Evolutionary conservation across 2,113 vertebrate genomes (phyloP), one percentile per base, ranked within the genome.

Genomic region (Pantherophis guttatus): DNA sequence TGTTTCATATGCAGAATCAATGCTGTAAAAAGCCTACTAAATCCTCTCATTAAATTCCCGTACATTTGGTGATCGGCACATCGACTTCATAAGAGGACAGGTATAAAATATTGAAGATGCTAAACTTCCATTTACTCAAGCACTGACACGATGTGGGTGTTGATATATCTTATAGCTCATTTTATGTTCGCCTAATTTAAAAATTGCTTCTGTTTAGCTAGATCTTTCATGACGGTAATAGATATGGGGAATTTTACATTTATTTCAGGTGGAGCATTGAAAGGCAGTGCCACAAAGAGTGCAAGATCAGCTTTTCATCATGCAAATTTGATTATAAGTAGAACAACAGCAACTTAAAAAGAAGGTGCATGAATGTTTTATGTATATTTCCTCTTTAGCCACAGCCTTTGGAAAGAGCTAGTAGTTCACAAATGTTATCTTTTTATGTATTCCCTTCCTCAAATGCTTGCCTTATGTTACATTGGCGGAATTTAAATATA

Each of bases 121-220:
- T 95, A 92, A 91, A 33, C 75, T 93, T 85, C 85, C 9, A 5
- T 96, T 97, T 96, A 91, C 94, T 93, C 54, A 94, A 95, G 92
- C 93, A 21, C 92, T 97, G 95, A 95, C 89, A 96, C 94, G 94
- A 87, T 96, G 15, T 91, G 91, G 65, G 29, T 95, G 55, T 93
- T 75, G 94, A 89, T 95, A 96, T 95, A 95, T 95, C 57, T 90
- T 93, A 87, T 94, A 94, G 88, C 92, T 97, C 87, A 86, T 96
- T 97, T 96, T 97, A 93, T 95, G 93, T 95, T 97, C 95, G 94
- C 89, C 94, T 97, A 95, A 96, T 96, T 95, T 94, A 96, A 97
- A 95, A 92, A 92, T 94, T 95, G 89, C 95, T 96, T 97, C 93
- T 96, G 96, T 96, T 96, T 95, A 96, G 95, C 96, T 94, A 70